Percentiles rank a stretch among this genome's conserved stretches.
phyloP scores from a whole-genome alignment of 2,113 vertebrate species.

The Rhodinocichla rosea region DNA sequence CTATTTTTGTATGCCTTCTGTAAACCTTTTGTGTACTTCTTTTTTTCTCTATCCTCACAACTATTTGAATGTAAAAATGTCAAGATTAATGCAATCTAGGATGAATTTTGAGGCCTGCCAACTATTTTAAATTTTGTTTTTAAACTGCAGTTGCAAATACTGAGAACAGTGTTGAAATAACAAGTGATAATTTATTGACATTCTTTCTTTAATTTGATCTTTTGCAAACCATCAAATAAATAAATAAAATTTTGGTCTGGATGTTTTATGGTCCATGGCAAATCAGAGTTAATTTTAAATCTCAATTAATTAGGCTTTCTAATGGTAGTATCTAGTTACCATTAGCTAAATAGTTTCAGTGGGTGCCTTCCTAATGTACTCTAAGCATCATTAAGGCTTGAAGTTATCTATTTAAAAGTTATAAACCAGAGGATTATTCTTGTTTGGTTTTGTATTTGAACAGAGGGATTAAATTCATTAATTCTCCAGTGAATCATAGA shows the following conservation, averaged over 20 bases:
- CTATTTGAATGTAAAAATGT: not conserved
- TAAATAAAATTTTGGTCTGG: not conserved
- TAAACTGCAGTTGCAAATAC: not conserved
- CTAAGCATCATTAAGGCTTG: constrained; percentile 23
- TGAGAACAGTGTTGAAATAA: not conserved
- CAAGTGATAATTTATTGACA: not conserved
- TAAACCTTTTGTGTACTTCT: not conserved
- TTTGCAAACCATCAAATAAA: not conserved
- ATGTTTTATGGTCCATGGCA: not conserved
- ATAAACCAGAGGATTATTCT: constrained; percentile 38
- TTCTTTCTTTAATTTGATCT: not conserved
- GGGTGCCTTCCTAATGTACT: not conserved
- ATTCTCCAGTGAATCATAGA: constrained; percentile 13
- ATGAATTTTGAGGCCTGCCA: not conserved
- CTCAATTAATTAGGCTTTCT: constrained; percentile 15
- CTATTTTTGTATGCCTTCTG: not conserved
- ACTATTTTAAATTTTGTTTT: not conserved
- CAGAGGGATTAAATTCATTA: constrained; percentile 26
- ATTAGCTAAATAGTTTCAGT: constrained; percentile 13
- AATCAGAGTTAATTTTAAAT: constrained; percentile 49
- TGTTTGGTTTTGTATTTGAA: constrained; percentile 45
- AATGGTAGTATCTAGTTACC: constrained; percentile 4
- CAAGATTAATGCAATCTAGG: not conserved
- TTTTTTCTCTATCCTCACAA: not conserved
- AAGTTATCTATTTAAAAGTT: constrained; percentile 52